Conservation (phyloP, 2,888 invertebrate genomes). For the Drosophila bunnanda region DNA sequence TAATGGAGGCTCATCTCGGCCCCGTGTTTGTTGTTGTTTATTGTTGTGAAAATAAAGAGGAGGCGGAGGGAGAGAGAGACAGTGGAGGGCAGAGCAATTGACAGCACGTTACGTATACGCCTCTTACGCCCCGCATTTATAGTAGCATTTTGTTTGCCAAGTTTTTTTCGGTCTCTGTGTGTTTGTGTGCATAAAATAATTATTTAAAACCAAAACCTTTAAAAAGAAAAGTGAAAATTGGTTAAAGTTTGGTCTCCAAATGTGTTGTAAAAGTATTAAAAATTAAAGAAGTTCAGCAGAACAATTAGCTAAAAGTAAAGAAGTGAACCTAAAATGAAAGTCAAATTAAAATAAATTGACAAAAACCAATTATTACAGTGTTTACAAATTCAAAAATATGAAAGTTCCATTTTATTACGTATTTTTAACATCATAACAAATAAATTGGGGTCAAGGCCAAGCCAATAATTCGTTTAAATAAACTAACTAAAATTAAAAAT, state of each 20-base stretch:
- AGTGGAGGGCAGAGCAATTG: slow-evolving; percentile 51
- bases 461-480: too few relatives aligned
- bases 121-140: slow-evolving; percentile 48
- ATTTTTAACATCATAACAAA: too few relatives aligned
- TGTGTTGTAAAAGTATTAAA: neutral
- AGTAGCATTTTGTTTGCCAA: slow-evolving; percentile 54
- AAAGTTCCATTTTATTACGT: too few relatives aligned
- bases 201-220: slow-evolving; percentile 19
- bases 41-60: slow-evolving; percentile 29
- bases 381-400: too few relatives aligned
- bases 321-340: rapidly evolving
- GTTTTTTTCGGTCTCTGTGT: slow-evolving; percentile 28
- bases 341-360: rapidly evolving
- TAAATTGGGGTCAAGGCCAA: too few relatives aligned
- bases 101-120: slow-evolving; percentile 71
- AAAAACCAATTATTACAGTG: too few relatives aligned
- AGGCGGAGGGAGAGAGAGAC: slow-evolving; percentile 1
- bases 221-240: slow-evolving; percentile 17
- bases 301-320: neutral
- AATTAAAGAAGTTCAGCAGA: neutral
- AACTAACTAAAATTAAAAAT: too few relatives aligned
- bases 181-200: slow-evolving; percentile 33
- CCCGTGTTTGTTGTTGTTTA: slow-evolving; percentile 28
- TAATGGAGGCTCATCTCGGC: slow-evolving; percentile 13
- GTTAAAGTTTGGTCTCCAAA: neutral